phyloP scores from a whole-genome alignment of 2,797 vertebrate species.

The Ibycter americanus region DNA sequence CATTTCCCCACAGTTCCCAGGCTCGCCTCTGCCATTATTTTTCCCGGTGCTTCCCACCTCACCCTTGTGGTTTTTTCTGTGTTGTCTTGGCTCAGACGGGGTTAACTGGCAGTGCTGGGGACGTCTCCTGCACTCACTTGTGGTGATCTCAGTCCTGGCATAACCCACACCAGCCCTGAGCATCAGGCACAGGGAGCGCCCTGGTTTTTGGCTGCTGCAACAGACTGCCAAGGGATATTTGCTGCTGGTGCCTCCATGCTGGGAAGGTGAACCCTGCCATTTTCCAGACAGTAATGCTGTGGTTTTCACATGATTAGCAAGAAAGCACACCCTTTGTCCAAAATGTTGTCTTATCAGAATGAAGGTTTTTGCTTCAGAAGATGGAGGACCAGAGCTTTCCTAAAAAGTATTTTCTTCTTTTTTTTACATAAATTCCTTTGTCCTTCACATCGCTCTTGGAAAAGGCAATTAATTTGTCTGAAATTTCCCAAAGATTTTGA shows the following conservation, averaged over 20 bases:
- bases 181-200: neutral
- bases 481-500: neutral
- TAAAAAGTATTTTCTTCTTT: neutral
- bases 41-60: neutral
- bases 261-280: neutral
- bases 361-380: neutral
- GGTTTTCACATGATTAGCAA: neutral
- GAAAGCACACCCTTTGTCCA: neutral
- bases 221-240: neutral
- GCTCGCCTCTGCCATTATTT: neutral
- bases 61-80: neutral
- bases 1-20: neutral
- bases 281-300: neutral
- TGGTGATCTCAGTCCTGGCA: neutral
- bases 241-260: neutral
- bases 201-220: neutral
- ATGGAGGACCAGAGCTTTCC: neutral
- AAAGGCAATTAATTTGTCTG: neutral
- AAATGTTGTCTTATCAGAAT: neutral
- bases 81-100: neutral
- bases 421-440: neutral
- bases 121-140: neutral
- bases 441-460: neutral
- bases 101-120: neutral
- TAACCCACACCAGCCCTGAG: neutral